A percentile compares a stretch with the other conserved stretches of the same genome.
Evolutionary conservation across 2,797 vertebrate genomes (phyloP).

Genomic region (Caiman crocodilus): DNA sequence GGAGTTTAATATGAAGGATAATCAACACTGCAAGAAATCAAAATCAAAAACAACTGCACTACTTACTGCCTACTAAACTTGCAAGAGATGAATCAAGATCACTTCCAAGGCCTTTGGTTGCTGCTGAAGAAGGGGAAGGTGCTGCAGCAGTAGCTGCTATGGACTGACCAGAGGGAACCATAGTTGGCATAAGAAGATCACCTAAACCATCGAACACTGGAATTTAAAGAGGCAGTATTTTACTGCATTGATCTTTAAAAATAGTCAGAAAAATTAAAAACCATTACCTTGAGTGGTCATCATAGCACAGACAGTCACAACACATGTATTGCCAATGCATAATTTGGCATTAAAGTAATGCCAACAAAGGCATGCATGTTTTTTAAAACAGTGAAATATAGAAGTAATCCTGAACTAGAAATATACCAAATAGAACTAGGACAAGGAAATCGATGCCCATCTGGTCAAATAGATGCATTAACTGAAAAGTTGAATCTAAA

Average conservation of each 20-base stretch:
- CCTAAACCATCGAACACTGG: slow-evolving; percentile 97
- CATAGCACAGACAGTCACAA: slow-evolving; percentile 35
- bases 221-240: slow-evolving; percentile 65
- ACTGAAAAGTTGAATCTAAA: background rate
- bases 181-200: slow-evolving; percentile 95
- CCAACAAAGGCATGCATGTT: slow-evolving; percentile 71
- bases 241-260: slow-evolving; percentile 16
- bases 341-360: slow-evolving; percentile 65
- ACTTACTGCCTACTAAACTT: slow-evolving; percentile 98
- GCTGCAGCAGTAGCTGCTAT: slow-evolving; percentile 80
- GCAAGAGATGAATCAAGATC: slow-evolving; percentile 97
- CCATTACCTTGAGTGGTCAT: background rate
- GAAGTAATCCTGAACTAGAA: slow-evolving; percentile 26
- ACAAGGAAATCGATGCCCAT: slow-evolving; percentile 42
- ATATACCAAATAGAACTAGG: slow-evolving; percentile 7
- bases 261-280: background rate
- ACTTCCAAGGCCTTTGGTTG: slow-evolving; percentile 90
- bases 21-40: too few relatives aligned
- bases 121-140: slow-evolving; percentile 79
- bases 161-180: slow-evolving; percentile 91
- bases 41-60: background rate
- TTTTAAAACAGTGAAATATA: slow-evolving; percentile 27
- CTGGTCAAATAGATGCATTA: background rate
- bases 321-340: slow-evolving; percentile 49
- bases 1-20: too few relatives aligned